Evolutionary conservation across 2,888 invertebrate species (phyloP).

Genomic region (Mythimna impura): DNA sequence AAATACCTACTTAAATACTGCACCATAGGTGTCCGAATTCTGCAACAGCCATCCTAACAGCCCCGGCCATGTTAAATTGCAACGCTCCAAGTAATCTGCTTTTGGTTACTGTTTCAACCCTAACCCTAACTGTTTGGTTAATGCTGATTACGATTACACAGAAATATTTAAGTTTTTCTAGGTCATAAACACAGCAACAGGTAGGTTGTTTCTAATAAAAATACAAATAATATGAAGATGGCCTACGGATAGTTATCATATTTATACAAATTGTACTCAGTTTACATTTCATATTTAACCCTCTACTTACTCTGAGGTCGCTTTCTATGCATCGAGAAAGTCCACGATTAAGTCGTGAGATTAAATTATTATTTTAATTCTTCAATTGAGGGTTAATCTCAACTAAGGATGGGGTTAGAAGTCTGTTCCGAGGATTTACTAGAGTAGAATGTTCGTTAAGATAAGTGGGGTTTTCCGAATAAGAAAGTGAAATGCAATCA

Average conservation of each 20-base stretch:
- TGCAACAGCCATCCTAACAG: not conserved
- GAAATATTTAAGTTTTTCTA: not conserved
- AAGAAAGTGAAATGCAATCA: slow-evolving; percentile 82
- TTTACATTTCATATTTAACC: slow-evolving; percentile 67
- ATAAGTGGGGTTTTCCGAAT: slow-evolving; percentile 69
- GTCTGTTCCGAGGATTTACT: slow-evolving; percentile 36
- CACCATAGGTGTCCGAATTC: not conserved
- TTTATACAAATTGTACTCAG: slow-evolving; percentile 54
- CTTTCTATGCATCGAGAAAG: slow-evolving; percentile 68
- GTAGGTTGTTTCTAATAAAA: slow-evolving; percentile 9
- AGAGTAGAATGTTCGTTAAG: slow-evolving; percentile 49
- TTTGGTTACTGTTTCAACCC: not conserved
- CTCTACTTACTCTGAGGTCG: slow-evolving; percentile 67
- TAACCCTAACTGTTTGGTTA: too few relatives aligned
- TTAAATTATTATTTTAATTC: slow-evolving; percentile 55
- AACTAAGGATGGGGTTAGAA: slow-evolving; percentile 17
- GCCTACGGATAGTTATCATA: slow-evolving; percentile 43
- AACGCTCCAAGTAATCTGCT: not conserved
- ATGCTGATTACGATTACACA: too few relatives aligned
- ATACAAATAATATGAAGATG: slow-evolving; percentile 23
- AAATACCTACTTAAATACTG: not conserved
- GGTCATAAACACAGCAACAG: too few relatives aligned
- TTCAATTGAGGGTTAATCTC: slow-evolving; percentile 39
- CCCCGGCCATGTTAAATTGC: not conserved
- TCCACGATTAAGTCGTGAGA: slow-evolving; percentile 61